Evolutionary conservation across 2,888 invertebrate species (phyloP), one percentile per base, ranked within the genome.

Genomic region (Opisthograptis luteolata): DNA sequence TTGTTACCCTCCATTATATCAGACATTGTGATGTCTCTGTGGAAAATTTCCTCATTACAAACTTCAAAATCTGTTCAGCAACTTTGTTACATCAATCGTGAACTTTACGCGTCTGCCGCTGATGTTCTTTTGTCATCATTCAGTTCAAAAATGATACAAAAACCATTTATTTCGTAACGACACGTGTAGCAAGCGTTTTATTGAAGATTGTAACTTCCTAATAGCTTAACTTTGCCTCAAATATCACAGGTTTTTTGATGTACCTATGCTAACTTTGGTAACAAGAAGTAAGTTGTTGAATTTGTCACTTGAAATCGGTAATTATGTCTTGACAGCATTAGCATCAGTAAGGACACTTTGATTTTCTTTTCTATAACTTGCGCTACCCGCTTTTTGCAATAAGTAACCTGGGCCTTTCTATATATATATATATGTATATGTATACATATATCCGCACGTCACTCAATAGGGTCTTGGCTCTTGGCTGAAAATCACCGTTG

Each of bases 111-210:
- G 19, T 15, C 10, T 20, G 8, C 15, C 24, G 13, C 22, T 14
- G 8, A 35, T 24, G 24, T 35, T 22, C n/a, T 20, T 35, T 35
- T 35, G 24, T 20, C 20, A 20, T 14, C 24, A 12, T 30, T 30
- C 14, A 14, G 30, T 14, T 14, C 7, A 3, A 30, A 30, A 30
- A n/a, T 30, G 8, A 14, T 28, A 28, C n/a, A 14, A 30, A n/a
- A 30, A 30, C 1, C 8, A 8, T 22, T n/a, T 25, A 1, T 2
- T 10, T 9, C 9, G 10, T 9, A n/a, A n/a, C n/a, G n/a, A 24
- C 24, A 24, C 9, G 9, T 24, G 9, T 25, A 10, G 4, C 25
- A 28, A 12, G 28, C 13, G 2, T 28, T 28, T n/a, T n/a, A n/a
- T n/a, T 8, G 10, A 10, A 27, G 10, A 28, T 7, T 28, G 13